Evolutionary conservation across 2,797 vertebrate species (phyloP).

Genomic region (Morus bassanus): DNA sequence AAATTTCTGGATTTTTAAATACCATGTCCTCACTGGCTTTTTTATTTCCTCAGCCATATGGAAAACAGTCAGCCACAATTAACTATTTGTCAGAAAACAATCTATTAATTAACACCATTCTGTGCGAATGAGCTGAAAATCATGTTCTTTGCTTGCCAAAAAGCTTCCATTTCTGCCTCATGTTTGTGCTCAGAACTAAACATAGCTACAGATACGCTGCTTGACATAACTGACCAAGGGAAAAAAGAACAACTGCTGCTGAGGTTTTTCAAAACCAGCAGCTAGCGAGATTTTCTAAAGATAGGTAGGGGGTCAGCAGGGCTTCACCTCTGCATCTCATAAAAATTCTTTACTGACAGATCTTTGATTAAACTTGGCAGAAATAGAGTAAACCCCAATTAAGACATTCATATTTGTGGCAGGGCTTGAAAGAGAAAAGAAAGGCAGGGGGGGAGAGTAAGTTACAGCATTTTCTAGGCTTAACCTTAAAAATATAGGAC

Average conservation of each 20-base stretch:
- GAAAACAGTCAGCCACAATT: conserved; percentile 38
- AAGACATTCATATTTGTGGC: background rate
- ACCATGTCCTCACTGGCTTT: background rate
- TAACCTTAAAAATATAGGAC: conserved; percentile 15
- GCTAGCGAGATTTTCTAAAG: conserved; percentile 4
- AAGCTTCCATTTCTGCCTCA: conserved; percentile 25
- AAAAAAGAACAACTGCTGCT: conserved; percentile 9
- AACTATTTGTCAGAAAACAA: conserved; percentile 54
- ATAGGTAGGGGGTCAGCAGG: background rate
- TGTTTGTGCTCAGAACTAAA: conserved; percentile 40
- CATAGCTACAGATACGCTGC: background rate
- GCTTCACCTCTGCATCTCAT: background rate
- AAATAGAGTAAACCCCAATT: background rate
- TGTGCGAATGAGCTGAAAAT: conserved; percentile 4
- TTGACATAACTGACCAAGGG: conserved; percentile 44
- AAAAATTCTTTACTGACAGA: conserved; percentile 18
- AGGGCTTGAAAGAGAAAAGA: background rate
- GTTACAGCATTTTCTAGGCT: background rate
- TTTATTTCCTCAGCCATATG: background rate
- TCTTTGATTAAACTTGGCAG: conserved; percentile 19
- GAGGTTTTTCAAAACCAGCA: background rate
- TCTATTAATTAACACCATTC: conserved; percentile 50
- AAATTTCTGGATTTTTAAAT: conserved; percentile 5
- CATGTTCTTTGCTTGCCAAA: conserved; percentile 9
- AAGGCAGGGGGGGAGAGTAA: background rate